Evolutionary conservation across 2,888 invertebrate species (phyloP), one percentile per base, ranked within the genome.

Genomic region (Orthosia gothica): DNA sequence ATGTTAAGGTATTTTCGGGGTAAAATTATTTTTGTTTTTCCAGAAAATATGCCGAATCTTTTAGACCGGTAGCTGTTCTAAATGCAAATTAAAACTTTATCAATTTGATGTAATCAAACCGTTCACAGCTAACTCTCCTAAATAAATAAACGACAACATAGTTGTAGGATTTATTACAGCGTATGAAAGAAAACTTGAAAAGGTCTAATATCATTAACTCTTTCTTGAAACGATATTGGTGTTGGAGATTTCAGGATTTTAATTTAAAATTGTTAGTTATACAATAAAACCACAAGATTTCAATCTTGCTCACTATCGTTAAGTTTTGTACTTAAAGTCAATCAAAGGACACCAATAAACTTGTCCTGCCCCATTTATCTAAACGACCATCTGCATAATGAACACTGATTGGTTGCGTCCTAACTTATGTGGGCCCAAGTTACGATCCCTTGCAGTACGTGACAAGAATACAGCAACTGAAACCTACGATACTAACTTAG

Each of bases 331-430:
- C 7, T 32, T 32, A 32, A 23, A 16, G n/a, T 54, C n/a, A 47
- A 26, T 80, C 45, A 40, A 69, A 77, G 26, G n/a, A 26, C 26
- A 54, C 20, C 50, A 5, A 61, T 26, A 5, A 52, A 58, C 18
- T 66, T 18, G 23, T 59, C 18, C 13, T 62, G 50, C 18, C 52
- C 32, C 55, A 75, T 76, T 62, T 69, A 70, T 75, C 62, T 64
- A 20, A 49, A 62, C 32, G 23, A 67, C 49, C 20, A 73, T 68
- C 20, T 23, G 7, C 45, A 61, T 76, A 86, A 86, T 86, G 63
- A 86, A 79, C 54, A 12, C 61, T 77, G 74, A 79, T 83, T 87
- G 75, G 66, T 75, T 63, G 54, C 23, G 74, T 50, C 67, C 66
- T 32, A 69, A 68, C 55, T 69, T 77, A 79, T 74, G 63, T 64